Evolutionary conservation across 2,797 vertebrate genomes (phyloP), one percentile per base, ranked within the genome.

Genomic region (Lepus townsendii): DNA sequence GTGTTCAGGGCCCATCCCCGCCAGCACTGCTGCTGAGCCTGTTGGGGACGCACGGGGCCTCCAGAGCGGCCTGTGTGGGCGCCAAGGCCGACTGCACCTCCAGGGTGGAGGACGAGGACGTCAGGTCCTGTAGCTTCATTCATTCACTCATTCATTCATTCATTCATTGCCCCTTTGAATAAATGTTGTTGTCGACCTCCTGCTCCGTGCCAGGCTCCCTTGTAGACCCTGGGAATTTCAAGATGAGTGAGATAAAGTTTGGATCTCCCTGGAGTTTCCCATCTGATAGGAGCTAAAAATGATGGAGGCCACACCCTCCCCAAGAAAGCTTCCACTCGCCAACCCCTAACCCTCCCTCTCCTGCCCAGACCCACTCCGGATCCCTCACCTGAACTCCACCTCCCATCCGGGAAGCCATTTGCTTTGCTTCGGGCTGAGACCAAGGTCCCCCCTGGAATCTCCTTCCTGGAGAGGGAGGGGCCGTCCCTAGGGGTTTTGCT

Each of bases 351-450:
- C 5, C 10, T 14, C 32, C 19, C 38, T 1, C n/a, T 9, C 27
- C 8, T 7, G 4, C 26, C 54, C 16, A 26, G 3, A 54, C 60
- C 9, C 50, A 10, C 42, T 11, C 35, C 20, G 5, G 3, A 4
- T 24, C 52, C 30, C 60, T 68, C 0, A 0, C 14, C 35, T 0
- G 0, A 19, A 20, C 3, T 16, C 7, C 13, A 32, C 20, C 3
- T 68, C 50, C 77, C 2, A 3, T 9, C 47, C 42, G 16, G 71
- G 27, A 52, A 0, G 1, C 0, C 0, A 13, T 47, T 80, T 2
- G 22, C 7, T 50, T 9, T 26, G 32, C 60, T 75, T 78, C 1
- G 11, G 17, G 10, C 47, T 78, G 65, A 72, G 35, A 26, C 32
- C 78, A 52, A 12, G 20, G 2, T 26, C 65, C 9, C 60, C 89